These are phyloP conservation scores for Vulpes vulpes DNA, from an alignment of 2,113 vertebrate species.

Conservation along the genomic window DNA sequence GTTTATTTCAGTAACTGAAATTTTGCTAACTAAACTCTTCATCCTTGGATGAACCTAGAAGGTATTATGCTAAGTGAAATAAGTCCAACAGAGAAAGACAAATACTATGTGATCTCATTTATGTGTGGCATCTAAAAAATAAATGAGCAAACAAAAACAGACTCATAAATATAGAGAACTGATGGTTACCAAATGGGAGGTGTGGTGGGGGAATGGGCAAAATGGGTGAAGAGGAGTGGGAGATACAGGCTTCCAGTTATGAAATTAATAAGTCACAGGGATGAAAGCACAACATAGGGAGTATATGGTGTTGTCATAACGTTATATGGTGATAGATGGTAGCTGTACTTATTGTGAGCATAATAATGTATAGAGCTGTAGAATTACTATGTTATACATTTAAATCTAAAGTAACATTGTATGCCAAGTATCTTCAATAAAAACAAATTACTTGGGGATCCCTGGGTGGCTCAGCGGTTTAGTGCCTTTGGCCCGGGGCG, in stretches of 20 bases:
- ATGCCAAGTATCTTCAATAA: not conserved
- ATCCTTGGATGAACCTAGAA: not conserved
- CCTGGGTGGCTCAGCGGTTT: too few relatives aligned
- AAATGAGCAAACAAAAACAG: not conserved
- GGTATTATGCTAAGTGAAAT: not conserved
- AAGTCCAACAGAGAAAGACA: not conserved
- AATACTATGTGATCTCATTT: not conserved
- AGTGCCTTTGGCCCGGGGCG: too few relatives aligned
- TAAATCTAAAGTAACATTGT: not conserved
- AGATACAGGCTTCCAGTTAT: not conserved
- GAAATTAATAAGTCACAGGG: not conserved
- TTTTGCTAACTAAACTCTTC: slow-evolving; percentile 22
- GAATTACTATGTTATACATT: not conserved
- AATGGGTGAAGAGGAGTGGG: not conserved
- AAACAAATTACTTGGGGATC: too few relatives aligned
- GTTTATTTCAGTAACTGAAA: not conserved
- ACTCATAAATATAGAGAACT: not conserved
- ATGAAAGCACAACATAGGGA: not conserved
- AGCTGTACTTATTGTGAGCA: not conserved
- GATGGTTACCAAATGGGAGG: not conserved
- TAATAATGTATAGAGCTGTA: not conserved
- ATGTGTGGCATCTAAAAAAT: not conserved
- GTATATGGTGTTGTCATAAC: not conserved
- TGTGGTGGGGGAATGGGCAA: not conserved
- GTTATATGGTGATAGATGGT: not conserved